Base-by-base conservation (phyloP, 2,113 vertebrate genomes). In the Cheirogaleus medius region DNA sequence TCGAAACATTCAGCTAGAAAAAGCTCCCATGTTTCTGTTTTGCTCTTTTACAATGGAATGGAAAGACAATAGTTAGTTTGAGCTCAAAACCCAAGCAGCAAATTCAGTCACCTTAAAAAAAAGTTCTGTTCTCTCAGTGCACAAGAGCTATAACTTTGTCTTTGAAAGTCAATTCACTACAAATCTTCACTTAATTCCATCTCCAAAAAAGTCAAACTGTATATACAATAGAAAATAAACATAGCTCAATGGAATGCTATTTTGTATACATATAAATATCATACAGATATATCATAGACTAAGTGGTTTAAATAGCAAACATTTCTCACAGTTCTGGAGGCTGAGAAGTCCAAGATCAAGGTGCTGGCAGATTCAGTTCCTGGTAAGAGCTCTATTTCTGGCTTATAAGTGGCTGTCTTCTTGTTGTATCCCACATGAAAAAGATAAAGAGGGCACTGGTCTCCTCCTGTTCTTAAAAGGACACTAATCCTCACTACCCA, bases 1-100 rank as follows among this genome's bases (percentile, higher is more conserved):
- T 96, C 80, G 52, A 96, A 93, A 39, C 7, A 83, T 60, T 64
- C 9, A 52, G 17, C n/a, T 77, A 84, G 80, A 87, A 98, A 95
- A 54, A 87, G 60, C 29, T 60, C 54, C 52, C 25, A 9, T 8
- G 29, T 96, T 85, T 96, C 71, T 69, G 12, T 66, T 81, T 73
- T 92, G 42, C 5, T 66, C 69, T 80, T 76, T 52, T 66, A 90
- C 5, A 82, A n/a, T 66, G 4, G 37, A 58, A 68, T 60, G 4
- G 9, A 18, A 93, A 93, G 60, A 87, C n/a, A 87, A 90, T 63
- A 42, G 58, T 73, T 54, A 58, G 17, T 14, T 80, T 82, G 56
- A 11, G 49, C 44, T 94, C 42, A 71, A 87, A 93, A 95, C 39
- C 52, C 44, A 91, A 95, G 60, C 6, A 84, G 9, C 29, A 92